A percentile compares a stretch with the other conserved stretches of the same genome.
These are phyloP conservation scores for Camelus bactrianus DNA, from an alignment of 2,113 vertebrate species.

Conservation along the genomic window DNA sequence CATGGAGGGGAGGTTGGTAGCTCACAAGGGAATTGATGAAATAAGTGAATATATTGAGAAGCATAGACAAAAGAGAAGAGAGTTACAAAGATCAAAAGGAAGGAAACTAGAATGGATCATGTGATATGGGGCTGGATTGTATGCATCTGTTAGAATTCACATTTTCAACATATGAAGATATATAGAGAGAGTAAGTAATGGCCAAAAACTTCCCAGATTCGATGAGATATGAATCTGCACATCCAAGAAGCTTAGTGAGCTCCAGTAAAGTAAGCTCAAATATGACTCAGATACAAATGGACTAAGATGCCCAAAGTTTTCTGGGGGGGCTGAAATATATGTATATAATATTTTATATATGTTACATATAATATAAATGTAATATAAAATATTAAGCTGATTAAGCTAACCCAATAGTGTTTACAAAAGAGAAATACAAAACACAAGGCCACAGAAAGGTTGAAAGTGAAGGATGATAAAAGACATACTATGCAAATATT, in stretches of 20 bases:
- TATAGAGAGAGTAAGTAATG: background rate
- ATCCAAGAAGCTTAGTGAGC: background rate
- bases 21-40: rapidly evolving
- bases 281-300: background rate
- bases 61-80: background rate
- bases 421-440: background rate
- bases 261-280: background rate
- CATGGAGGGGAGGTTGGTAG: background rate
- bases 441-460: background rate
- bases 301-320: too few relatives aligned
- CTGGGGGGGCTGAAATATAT: background rate
- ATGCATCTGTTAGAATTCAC: too few relatives aligned
- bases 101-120: background rate
- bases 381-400: too few relatives aligned
- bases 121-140: too few relatives aligned
- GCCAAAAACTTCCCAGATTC: background rate
- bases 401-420: background rate
- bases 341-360: background rate
- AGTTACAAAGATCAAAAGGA: too few relatives aligned
- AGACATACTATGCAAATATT: background rate
- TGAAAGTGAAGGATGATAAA: background rate
- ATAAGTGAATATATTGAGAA: background rate
- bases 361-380: too few relatives aligned
- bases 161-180: background rate
- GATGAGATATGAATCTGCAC: background rate